Evolutionary conservation across 1,140 invertebrate species (phyloP), one percentile per base, ranked within the genome.

Genomic region (Homalodisca vitripennis): DNA sequence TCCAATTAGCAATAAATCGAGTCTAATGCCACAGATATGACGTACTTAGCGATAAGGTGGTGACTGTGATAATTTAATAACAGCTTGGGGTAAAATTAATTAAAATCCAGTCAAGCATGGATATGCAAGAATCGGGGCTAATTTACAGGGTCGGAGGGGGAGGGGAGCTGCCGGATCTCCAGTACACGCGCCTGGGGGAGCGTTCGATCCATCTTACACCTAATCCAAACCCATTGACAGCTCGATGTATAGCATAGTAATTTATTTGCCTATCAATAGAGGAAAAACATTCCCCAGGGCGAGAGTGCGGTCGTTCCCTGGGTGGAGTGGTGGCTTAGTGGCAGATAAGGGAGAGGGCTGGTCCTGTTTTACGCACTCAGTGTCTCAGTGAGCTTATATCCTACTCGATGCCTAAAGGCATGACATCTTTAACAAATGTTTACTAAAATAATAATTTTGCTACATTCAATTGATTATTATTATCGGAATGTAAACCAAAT

Each of bases 211-310:
- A 51, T 51, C 48, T 51, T 51, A n/a, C 48, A 41, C n/a, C 48
- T 51, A 51, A 51, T 51, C 48, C 48, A 51, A 51, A 6, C 48
- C 48, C 48, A 51, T 51, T 51, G 48, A 51, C 48, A 51, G 48
- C 48, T 51, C 48, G 14, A 51, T 51, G 48, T 51, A 51, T 51
- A n/a, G 48, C 48, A 51, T 20, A 51, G 48, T 51, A 51, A 51
- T 51, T 51, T 51, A 51, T 51, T 51, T 51, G 48, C 17, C 48
- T 51, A 51, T 51, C 48, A 51, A 51, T 51, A 51, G 48, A 51
- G 48, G 48, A 51, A 51, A 51, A 51, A 51, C 48, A 51, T 51
- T 51, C 48, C 48, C 48, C n/a, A 10, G 48, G 48, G 48, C n/a
- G 22, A 41, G 34, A 10, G 34, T 17, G 34, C n/a, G n/a, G n/a